Evolutionary conservation across 30 jellyfish, hydroid and myxozoan species (phyloP).

Genomic region (Sanderia malayensis): DNA sequence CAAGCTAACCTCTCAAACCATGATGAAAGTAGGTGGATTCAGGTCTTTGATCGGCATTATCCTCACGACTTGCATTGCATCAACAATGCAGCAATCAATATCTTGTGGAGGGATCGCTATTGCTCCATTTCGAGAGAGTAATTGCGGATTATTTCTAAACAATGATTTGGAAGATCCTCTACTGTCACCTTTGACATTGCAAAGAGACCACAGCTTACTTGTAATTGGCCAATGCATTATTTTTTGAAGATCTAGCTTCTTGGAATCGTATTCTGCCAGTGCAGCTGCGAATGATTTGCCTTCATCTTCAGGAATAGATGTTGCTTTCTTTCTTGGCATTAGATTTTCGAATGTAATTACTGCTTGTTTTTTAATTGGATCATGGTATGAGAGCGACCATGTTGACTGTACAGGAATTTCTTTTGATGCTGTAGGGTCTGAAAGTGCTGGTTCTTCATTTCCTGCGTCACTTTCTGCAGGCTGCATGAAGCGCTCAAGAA

Average conservation of each 20-base stretch:
- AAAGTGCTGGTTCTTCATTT: slow-evolving; percentile 9
- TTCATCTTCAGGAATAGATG: slow-evolving; percentile 20
- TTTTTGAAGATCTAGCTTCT: slow-evolving; percentile 31
- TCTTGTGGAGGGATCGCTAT: slow-evolving; percentile 25
- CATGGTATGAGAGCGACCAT: slow-evolving; percentile 25
- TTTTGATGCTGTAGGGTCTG: background rate
- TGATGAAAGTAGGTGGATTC: slow-evolving; percentile 27
- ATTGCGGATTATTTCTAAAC: slow-evolving; percentile 14
- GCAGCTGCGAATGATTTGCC: slow-evolving; percentile 18
- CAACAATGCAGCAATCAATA: slow-evolving; percentile 33
- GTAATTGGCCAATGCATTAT: slow-evolving; percentile 52
- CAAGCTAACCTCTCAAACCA: slow-evolving; percentile 47
- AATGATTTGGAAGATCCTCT: slow-evolving; percentile 36
- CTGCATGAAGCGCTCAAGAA: slow-evolving; percentile 7
- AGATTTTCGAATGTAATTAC: slow-evolving; percentile 31
- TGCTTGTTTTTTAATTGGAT: slow-evolving; percentile 25
- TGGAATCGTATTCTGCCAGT: slow-evolving; percentile 11
- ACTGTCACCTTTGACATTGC: slow-evolving; percentile 39
- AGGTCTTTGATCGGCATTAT: slow-evolving; percentile 29
- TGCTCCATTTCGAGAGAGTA: slow-evolving; percentile 29
- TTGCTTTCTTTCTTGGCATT: slow-evolving; percentile 8
- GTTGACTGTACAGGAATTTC: slow-evolving; percentile 21
- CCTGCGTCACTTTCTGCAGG: slow-evolving; percentile 13
- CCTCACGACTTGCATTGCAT: slow-evolving; percentile 51
- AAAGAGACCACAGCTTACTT: slow-evolving; percentile 43